Percentiles rank a stretch among this genome's conserved stretches.
Conservation (phyloP, 2,113 vertebrate genomes). For the Argyrosomus japonicus region DNA sequence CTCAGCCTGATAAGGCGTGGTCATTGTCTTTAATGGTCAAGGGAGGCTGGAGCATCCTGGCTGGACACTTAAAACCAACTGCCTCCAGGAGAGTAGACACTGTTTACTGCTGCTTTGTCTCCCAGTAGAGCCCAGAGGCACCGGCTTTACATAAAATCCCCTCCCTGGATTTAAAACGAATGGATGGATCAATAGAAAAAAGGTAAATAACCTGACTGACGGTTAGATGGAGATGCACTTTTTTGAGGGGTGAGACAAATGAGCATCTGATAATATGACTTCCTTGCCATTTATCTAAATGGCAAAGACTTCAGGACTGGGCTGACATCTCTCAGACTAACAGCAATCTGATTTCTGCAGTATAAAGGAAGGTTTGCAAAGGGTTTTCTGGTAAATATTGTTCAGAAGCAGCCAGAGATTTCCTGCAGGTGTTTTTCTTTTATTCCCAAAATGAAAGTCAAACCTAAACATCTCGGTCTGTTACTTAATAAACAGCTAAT, state of each 20-base stretch:
- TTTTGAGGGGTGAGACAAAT: conserved; percentile 18
- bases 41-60: conserved; percentile 45
- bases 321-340: not conserved
- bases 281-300: conserved; percentile 20
- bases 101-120: conserved; percentile 57
- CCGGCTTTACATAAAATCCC: conserved; percentile 34
- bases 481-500: conserved; percentile 15
- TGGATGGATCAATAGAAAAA: not conserved
- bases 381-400: conserved; percentile 12
- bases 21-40: conserved; percentile 62
- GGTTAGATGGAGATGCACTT: not conserved
- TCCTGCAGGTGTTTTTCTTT: conserved; percentile 5
- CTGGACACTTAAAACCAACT: conserved; percentile 56
- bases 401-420: not conserved
- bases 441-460: not conserved
- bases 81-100: conserved; percentile 68
- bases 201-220: conserved; percentile 15
- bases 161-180: conserved; percentile 31
- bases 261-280: conserved; percentile 4
- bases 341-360: not conserved
- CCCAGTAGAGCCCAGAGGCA: conserved; percentile 30
- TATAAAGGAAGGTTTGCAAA: not conserved
- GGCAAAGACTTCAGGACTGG: not conserved
- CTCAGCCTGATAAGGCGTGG: conserved; percentile 39
- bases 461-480: not conserved